A percentile compares a stretch with the other conserved stretches of the same genome.
phyloP scores from a whole-genome alignment of 1,140 invertebrate genomes.

The Drosophila eugracilis region DNA sequence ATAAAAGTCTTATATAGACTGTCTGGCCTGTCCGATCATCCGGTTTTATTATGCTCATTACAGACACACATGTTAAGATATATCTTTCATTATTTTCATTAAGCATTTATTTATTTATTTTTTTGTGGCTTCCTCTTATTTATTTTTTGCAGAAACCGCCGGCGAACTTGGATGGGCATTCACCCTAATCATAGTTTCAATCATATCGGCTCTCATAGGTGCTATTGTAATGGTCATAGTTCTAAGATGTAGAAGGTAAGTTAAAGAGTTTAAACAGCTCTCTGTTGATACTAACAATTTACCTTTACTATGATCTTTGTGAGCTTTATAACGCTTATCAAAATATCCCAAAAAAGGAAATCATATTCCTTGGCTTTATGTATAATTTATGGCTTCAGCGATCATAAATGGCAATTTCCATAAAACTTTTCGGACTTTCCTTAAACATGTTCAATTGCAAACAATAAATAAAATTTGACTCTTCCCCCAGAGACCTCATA shows the following conservation, averaged over 20 bases:
- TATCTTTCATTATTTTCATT: slow-evolving; percentile 10
- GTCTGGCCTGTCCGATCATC: slow-evolving; percentile 20
- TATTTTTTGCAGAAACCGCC: slow-evolving; percentile 85
- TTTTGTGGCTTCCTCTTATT: slow-evolving; percentile 24
- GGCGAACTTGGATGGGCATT: slow-evolving; percentile 86
- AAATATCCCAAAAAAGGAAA: too few relatives aligned
- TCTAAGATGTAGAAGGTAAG: slow-evolving; percentile 86
- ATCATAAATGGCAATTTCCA: slow-evolving; percentile 27
- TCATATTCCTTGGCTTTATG: slow-evolving; percentile 7
- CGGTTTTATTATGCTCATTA: slow-evolving; percentile 50
- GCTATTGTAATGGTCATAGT: slow-evolving; percentile 86
- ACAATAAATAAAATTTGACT: slow-evolving; percentile 36
- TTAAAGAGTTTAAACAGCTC: too few relatives aligned
- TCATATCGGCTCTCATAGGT: slow-evolving; percentile 86
- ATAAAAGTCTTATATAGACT: slow-evolving; percentile 55
- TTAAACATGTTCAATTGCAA: slow-evolving; percentile 27
- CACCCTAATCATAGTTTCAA: slow-evolving; percentile 86
- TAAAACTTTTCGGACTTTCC: slow-evolving; percentile 16
- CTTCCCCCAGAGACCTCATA: slow-evolving; percentile 25
- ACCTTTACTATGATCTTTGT: too few relatives aligned
- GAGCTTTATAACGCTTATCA: too few relatives aligned
- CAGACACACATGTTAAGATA: slow-evolving; percentile 45
- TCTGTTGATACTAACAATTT: too few relatives aligned
- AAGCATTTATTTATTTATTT: slow-evolving; percentile 8
- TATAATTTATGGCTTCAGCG: slow-evolving; percentile 4